Conservation (phyloP, 2,888 invertebrate species). For the Rotaria socialis region DNA sequence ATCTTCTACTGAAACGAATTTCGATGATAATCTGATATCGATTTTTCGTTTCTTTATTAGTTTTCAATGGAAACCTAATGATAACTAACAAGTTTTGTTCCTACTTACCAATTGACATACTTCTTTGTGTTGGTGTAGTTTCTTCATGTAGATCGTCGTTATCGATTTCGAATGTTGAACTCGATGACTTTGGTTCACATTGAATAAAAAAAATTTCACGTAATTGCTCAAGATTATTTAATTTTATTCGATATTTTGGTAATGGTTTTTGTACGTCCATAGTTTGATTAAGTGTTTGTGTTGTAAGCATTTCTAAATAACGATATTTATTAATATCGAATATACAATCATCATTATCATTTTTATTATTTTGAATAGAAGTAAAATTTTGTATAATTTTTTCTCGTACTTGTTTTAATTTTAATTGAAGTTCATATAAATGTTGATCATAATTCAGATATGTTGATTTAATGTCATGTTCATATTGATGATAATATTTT, state of each 20-base stretch:
- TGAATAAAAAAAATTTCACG: not conserved
- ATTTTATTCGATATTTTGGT: not conserved
- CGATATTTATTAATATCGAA: conserved; percentile 3
- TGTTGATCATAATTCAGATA: not conserved
- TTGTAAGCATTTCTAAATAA: conserved; percentile 26
- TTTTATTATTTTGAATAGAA: not conserved
- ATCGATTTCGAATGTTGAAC: not conserved
- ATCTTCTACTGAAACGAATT: too few relatives aligned
- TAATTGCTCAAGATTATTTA: not conserved
- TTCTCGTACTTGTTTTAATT: not conserved
- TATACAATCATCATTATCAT: not conserved
- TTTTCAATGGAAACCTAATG: too few relatives aligned
- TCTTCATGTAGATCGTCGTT: not conserved
- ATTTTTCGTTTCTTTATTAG: too few relatives aligned
- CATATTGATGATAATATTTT: not conserved
- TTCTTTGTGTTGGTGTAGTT: not conserved
- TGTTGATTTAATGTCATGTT: not conserved
- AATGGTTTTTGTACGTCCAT: not conserved
- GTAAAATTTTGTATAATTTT: not conserved
- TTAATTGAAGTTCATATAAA: not conserved
- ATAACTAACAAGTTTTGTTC: not conserved
- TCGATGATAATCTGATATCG: too few relatives aligned
- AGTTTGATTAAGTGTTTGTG: not conserved
- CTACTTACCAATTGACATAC: not conserved
- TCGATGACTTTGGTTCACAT: not conserved